These are phyloP conservation scores for Salpingus planirostris DNA, from an alignment of 2,888 invertebrate species.

Conservation along the genomic window DNA sequence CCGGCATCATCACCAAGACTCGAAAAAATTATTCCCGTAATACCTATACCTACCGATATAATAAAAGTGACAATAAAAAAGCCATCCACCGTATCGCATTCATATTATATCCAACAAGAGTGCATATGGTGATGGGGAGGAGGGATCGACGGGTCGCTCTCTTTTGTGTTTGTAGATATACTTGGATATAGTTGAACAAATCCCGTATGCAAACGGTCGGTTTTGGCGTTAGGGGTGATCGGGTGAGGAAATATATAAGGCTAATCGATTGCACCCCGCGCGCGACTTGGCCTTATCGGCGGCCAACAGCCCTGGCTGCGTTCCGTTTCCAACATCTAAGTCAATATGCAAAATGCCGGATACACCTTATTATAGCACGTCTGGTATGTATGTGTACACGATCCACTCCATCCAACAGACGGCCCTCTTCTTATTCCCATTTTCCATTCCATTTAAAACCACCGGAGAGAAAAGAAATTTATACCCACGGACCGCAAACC, in stretches of 20 bases:
- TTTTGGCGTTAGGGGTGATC: slow-evolving; percentile 14
- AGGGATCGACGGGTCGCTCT: no score
- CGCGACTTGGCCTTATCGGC: slow-evolving; percentile 33
- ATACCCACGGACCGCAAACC: no score
- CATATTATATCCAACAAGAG: no score
- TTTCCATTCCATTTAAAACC: slow-evolving; percentile 14
- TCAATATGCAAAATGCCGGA: slow-evolving; percentile 30
- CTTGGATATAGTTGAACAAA: slow-evolving; percentile 21
- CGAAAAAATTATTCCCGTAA: no score
- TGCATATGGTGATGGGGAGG: no score
- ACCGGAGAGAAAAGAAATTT: not conserved
- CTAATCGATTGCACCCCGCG: slow-evolving; percentile 30
- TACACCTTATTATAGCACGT: slow-evolving; percentile 17
- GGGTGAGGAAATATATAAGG: slow-evolving; percentile 24
- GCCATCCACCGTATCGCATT: slow-evolving; percentile 14
- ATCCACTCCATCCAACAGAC: slow-evolving; percentile 3
- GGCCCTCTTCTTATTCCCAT: not conserved
- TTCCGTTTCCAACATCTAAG: slow-evolving; percentile 27
- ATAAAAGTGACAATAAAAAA: no score
- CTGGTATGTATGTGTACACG: no score
- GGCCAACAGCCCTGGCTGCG: slow-evolving; percentile 32
- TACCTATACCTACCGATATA: no score
- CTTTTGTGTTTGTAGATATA: no score
- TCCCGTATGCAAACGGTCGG: slow-evolving; percentile 22
- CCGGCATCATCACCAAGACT: no score